These are phyloP conservation scores for Pygoscelis adeliae DNA, from an alignment of 2,113 vertebrate genomes.

Conservation along the genomic window DNA sequence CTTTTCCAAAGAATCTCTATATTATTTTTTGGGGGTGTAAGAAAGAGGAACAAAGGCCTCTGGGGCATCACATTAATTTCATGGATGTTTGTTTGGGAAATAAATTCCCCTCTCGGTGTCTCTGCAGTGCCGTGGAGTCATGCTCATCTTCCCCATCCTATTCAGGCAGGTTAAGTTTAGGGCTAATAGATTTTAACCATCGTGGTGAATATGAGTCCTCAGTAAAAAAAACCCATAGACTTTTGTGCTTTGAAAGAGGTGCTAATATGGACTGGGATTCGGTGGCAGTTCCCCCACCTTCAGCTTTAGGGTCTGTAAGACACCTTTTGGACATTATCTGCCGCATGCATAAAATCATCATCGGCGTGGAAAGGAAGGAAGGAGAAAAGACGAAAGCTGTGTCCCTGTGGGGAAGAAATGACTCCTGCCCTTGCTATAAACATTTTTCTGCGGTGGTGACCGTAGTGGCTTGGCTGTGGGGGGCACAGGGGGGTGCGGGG, in stretches of 20 bases:
- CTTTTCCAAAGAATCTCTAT: background rate
- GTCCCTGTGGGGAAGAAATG: background rate
- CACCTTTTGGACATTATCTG: fast-evolving
- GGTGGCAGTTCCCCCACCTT: background rate
- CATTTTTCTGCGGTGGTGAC: background rate
- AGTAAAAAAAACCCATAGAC: background rate
- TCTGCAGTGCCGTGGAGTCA: background rate
- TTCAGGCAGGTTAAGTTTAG: background rate
- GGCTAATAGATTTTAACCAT: background rate
- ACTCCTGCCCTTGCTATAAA: background rate
- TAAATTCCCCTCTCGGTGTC: background rate
- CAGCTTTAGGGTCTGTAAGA: background rate
- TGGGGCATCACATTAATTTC: background rate
- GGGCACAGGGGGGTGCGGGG: fast-evolving
- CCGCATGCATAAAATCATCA: fast-evolving
- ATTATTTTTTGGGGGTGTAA: background rate
- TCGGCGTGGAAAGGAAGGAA: background rate
- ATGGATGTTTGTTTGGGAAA: background rate
- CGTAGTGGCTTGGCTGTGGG: fast-evolving
- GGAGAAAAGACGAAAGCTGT: background rate
- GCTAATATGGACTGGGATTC: fast-evolving
- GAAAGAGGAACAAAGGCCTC: background rate
- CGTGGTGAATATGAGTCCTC: fast-evolving
- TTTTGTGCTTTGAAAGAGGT: background rate
- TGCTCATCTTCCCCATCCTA: fast-evolving